phyloP scores from a whole-genome alignment of 53 echinoderm and acorn worm genomes.

The Patiria pectinifera region DNA sequence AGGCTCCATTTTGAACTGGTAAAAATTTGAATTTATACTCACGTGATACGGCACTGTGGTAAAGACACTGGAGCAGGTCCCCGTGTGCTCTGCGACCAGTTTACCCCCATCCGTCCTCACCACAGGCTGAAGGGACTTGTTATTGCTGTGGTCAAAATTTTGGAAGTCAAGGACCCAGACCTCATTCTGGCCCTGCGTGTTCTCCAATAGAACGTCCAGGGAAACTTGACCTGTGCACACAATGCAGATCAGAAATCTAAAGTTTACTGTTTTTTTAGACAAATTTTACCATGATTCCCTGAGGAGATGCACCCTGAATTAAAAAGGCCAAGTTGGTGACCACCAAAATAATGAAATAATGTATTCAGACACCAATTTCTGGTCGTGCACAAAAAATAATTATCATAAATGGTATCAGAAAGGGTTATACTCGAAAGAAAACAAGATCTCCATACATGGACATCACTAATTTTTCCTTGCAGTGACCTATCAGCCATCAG shows the following conservation, averaged over 20 bases:
- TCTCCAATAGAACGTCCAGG: constrained; percentile 66
- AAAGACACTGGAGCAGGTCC: constrained; percentile 80
- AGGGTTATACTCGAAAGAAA: too few species aligned
- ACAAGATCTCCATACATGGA: too few species aligned
- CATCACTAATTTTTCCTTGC: too few species aligned
- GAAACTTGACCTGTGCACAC: constrained; percentile 48
- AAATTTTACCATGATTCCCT: too few species aligned
- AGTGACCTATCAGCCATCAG: too few species aligned
- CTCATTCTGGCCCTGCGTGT: constrained; percentile 68
- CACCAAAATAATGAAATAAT: too few species aligned
- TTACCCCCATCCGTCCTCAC: constrained; percentile 45
- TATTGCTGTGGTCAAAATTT: constrained; percentile 53
- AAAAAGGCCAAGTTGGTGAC: too few species aligned
- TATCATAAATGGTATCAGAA: too few species aligned
- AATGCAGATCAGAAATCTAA: background rate
- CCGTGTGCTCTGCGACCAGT: constrained; percentile 67
- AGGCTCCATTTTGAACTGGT: background rate
- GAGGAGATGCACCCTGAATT: too few species aligned
- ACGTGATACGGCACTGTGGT: constrained; percentile 54
- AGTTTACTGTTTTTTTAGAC: too few species aligned
- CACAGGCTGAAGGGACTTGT: constrained; percentile 35
- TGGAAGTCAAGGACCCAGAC: constrained; percentile 86
- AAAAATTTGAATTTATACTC: constrained; percentile 14
- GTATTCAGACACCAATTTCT: too few species aligned
- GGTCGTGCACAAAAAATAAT: too few species aligned